Conservation (phyloP, 2,113 vertebrate genomes). For the Alosa alosa region DNA sequence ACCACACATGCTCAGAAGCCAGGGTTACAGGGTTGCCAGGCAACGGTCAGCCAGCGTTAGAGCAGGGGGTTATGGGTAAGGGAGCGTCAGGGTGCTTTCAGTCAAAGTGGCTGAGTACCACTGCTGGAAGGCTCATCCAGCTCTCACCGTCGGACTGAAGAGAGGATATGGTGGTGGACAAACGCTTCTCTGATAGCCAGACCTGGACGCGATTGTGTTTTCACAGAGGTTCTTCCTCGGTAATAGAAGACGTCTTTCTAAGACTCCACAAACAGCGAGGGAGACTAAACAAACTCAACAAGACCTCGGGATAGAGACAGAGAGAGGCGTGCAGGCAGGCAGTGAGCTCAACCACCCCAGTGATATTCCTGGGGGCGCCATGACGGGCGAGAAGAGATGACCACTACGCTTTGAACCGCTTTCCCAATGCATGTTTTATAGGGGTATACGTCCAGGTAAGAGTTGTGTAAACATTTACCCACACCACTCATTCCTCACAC, state of each 20-base stretch:
- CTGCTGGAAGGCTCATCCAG: not conserved
- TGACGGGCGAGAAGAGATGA: too few relatives aligned
- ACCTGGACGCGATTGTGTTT: not conserved
- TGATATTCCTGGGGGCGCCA: too few relatives aligned
- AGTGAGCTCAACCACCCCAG: slow-evolving; percentile 24
- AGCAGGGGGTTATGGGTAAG: not conserved
- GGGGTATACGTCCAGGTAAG: not conserved
- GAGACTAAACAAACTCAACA: slow-evolving; percentile 50
- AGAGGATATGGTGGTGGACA: not conserved
- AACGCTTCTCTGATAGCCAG: not conserved
- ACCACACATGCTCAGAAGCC: not conserved
- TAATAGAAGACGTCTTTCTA: not conserved
- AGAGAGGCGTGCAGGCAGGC: not conserved
- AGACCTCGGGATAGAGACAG: slow-evolving; percentile 31
- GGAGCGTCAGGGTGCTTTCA: not conserved
- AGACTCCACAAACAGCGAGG: slow-evolving; percentile 10
- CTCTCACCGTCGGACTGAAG: not conserved
- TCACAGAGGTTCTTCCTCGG: not conserved
- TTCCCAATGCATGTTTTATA: slow-evolving; percentile 10
- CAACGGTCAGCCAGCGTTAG: slow-evolving; percentile 10
- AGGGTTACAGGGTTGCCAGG: not conserved
- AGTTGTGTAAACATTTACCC: not conserved
- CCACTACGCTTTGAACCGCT: not conserved
- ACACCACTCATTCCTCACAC: not conserved
- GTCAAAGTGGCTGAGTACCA: not conserved